These are phyloP conservation scores for Xyliphius kryptos DNA, from an alignment of 2,113 vertebrate species.

Conservation along the genomic window DNA sequence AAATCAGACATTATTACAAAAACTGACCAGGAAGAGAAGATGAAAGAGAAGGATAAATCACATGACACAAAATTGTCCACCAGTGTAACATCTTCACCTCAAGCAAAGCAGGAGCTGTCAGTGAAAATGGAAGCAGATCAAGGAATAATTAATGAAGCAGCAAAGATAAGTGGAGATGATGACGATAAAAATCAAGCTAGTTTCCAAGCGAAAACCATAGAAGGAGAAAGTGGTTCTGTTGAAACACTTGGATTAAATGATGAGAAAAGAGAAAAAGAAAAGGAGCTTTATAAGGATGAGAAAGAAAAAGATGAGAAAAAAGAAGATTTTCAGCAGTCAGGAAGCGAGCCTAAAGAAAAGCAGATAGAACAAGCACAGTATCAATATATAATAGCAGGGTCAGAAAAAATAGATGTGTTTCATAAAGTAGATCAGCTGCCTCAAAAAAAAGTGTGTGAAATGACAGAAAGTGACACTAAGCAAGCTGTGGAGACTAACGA, in stretches of 20 bases:
- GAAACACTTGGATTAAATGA: constrained; percentile 47
- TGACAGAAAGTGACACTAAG: constrained; percentile 6
- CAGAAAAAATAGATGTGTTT: not conserved
- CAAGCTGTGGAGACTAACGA: constrained; percentile 24
- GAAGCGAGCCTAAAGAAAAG: constrained; percentile 21
- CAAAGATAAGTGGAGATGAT: constrained; percentile 45
- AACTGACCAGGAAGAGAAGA: constrained; percentile 45
- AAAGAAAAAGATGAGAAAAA: constrained; percentile 39
- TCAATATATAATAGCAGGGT: too few relatives aligned
- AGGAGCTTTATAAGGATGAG: constrained; percentile 40
- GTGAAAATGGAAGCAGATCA: constrained; percentile 43
- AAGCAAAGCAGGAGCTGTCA: constrained; percentile 28
- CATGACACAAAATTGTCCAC: constrained; percentile 32
- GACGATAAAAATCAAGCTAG: constrained; percentile 49
- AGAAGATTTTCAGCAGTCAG: constrained; percentile 17
- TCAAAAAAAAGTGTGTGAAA: constrained; percentile 18
- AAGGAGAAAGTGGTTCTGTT: constrained; percentile 62
- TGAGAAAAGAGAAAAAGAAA: constrained; percentile 37
- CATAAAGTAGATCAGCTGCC: not conserved
- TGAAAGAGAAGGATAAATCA: constrained; percentile 9
- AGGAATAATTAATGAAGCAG: constrained; percentile 52
- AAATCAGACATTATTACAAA: too few relatives aligned
- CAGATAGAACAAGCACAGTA: too few relatives aligned
- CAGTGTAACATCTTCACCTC: constrained; percentile 18
- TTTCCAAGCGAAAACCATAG: constrained; percentile 54